These are phyloP conservation scores for Heliocidaris tuberculata DNA, from an alignment of 35 echinoderm and acorn worm species.

Conservation along the genomic window DNA sequence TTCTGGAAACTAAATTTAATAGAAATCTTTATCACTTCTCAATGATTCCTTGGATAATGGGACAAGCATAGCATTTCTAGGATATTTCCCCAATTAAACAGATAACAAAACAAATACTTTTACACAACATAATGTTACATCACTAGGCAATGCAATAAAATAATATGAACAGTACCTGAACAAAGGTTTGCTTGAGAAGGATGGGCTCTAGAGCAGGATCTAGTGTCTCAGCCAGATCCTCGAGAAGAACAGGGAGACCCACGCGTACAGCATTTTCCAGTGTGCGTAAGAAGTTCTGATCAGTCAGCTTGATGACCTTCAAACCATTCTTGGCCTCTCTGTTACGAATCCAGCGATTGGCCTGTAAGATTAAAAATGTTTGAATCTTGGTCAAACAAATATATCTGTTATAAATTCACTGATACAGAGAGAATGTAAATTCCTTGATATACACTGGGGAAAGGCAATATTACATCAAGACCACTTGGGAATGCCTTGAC, in stretches of 20 bases:
- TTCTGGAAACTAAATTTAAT: too few species aligned
- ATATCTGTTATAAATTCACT: background rate
- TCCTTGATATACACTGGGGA: background rate
- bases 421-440: background rate
- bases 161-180: slow-evolving; percentile 59
- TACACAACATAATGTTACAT: background rate
- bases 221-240: slow-evolving; percentile 87
- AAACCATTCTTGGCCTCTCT: slow-evolving; percentile 89
- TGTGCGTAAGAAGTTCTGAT: slow-evolving; percentile 87
- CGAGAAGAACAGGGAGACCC: slow-evolving; percentile 88
- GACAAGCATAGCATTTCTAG: background rate
- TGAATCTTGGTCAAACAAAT: background rate
- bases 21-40: background rate
- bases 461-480: too few species aligned
- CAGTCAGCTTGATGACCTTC: slow-evolving; percentile 96
- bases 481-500: background rate
- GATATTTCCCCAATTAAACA: background rate
- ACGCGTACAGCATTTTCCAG: slow-evolving; percentile 92
- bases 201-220: slow-evolving; percentile 98
- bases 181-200: slow-evolving; percentile 95
- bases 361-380: slow-evolving; percentile 51
- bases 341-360: slow-evolving; percentile 96
- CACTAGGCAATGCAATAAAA: background rate
- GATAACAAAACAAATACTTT: background rate
- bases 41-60: background rate